Base-by-base conservation (phyloP, 2,888 invertebrate species). In the Pheosia tremula region DNA sequence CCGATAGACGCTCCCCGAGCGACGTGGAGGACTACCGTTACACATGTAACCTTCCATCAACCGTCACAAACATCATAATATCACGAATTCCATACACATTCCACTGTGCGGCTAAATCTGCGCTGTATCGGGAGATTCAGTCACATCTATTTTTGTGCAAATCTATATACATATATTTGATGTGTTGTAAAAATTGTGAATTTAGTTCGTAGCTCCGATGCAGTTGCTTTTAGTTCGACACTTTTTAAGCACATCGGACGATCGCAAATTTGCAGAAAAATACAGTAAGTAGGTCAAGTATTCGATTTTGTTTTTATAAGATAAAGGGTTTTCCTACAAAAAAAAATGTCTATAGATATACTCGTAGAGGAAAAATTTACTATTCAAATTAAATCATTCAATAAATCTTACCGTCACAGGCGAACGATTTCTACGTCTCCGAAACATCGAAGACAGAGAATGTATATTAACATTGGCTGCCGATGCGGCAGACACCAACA, bases 391-490 rank as follows among this genome's bases (percentile, higher is more conserved):
- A 6, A 10, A 36, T 41, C 6, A 41, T 41, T 56, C 36, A 9
- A 60, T 56, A 59, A 67, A 67, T 74, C 87, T 87, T 82, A 87
- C 87, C 84, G 81, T 74, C 61, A 71, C 78, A 49, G 83, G 83
- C 64, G 84, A 84, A 60, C 74, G 82, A 64, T 82, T 83, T 63
- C 85, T 77, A 39, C 83, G 81, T 69, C 85, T 87, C 74, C 90
- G 84, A 74, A 91, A 89, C 80, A 90, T 87, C 45, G 87, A 85
- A 5, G 91, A 85, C 74, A 91, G 66, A 11, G 93, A 83, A 64
- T 88, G 85, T 53, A 84, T 83, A 55, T 83, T 83, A 66, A 89
- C 71, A 68, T 83, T 88, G 49, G 85, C 80, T 54, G 86, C 73
- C 7, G 85, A 80, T 13, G 82, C 78, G 37, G 84, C 74, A 41